Conservation (phyloP, 1,140 invertebrate genomes). For the Brachionus asplanchnoidis region DNA sequence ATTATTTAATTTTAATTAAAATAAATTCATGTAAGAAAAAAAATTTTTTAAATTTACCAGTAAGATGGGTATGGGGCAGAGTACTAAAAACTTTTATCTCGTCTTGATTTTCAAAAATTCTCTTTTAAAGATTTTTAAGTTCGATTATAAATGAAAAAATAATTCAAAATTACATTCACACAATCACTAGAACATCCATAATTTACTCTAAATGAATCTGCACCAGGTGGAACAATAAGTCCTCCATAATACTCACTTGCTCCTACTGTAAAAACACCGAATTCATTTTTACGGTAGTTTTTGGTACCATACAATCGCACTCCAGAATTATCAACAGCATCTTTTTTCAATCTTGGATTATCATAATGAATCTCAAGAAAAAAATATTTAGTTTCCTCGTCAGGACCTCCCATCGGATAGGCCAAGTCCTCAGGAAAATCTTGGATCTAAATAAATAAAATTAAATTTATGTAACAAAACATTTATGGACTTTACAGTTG, state of each 20-base stretch:
- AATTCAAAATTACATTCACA: background rate
- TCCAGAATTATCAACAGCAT: background rate
- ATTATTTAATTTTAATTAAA: background rate
- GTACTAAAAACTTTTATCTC: constrained; percentile 16
- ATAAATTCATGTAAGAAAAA: background rate
- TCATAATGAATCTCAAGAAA: constrained; percentile 32
- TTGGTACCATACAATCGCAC: background rate
- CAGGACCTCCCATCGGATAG: background rate
- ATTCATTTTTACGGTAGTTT: constrained; percentile 32
- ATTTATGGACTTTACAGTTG: background rate
- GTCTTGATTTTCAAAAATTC: constrained; percentile 9
- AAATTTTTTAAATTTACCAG: background rate
- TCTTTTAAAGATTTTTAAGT: background rate
- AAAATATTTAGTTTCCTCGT: constrained; percentile 23
- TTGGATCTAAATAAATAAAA: background rate
- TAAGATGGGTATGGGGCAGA: constrained; percentile 18
- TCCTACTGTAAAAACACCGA: constrained; percentile 21
- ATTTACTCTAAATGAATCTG: constrained; percentile 3
- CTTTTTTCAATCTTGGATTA: constrained; percentile 25
- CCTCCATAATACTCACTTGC: background rate
- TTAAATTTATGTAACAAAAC: background rate
- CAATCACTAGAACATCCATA: constrained; percentile 6
- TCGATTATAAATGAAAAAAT: too few species aligned
- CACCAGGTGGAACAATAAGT: background rate
- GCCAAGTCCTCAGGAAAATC: constrained; percentile 35